Conservation (phyloP, 2,797 vertebrate species). For the Microtus obscurus region DNA sequence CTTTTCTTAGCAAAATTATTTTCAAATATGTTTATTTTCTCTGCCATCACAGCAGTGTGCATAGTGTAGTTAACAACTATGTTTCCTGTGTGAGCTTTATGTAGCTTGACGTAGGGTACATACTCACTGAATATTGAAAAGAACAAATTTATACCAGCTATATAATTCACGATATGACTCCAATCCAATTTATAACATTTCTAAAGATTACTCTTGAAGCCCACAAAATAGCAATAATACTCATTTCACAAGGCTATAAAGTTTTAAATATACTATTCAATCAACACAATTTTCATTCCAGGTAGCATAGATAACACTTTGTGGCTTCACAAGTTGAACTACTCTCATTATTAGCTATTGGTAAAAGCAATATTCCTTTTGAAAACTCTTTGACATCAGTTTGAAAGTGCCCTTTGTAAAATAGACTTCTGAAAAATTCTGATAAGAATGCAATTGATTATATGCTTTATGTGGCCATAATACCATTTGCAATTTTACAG, state of each 20-base stretch:
- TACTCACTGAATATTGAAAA: background rate
- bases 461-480: background rate
- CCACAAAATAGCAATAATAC: background rate
- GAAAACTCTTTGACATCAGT: background rate
- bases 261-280: background rate
- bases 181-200: background rate
- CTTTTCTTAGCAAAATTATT: background rate
- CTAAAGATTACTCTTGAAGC: background rate
- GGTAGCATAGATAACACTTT: background rate
- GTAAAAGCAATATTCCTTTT: background rate
- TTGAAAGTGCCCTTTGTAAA: background rate
- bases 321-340: background rate
- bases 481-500: background rate
- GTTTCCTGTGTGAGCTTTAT: background rate
- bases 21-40: slow-evolving; percentile 22
- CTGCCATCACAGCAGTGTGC: background rate
- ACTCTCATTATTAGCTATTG: background rate
- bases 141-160: background rate
- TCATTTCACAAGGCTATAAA: background rate
- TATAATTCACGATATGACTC: background rate
- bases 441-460: background rate
- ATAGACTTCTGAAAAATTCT: background rate
- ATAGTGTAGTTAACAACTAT: background rate
- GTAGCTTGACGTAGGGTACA: background rate
- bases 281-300: background rate